phyloP scores from a whole-genome alignment of 2,888 invertebrate species.

The Brenthis hecate region DNA sequence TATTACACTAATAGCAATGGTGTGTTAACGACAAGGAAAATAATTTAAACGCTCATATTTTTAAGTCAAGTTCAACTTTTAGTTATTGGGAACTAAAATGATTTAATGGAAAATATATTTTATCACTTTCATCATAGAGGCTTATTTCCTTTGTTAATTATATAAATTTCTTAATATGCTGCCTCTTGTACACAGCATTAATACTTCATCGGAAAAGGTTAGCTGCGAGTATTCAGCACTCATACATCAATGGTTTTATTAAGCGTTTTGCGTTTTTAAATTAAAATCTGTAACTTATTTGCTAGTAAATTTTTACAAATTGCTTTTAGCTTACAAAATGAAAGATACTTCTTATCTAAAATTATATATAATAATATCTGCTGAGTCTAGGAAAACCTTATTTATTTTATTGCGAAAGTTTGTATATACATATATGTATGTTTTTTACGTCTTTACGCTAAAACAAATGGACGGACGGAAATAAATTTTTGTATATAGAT shows the following conservation, averaged over 20 bases:
- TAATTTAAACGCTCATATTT: slow-evolving; percentile 38
- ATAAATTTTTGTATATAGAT: too few species aligned
- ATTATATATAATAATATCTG: too few species aligned
- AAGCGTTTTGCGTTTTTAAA: slow-evolving; percentile 32
- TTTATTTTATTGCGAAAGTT: too few species aligned
- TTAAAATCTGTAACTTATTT: slow-evolving; percentile 29
- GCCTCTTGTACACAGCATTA: slow-evolving; percentile 27
- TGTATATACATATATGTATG: too few species aligned
- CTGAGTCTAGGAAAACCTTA: too few species aligned
- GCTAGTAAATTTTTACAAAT: slow-evolving; percentile 23
- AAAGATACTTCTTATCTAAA: background rate
- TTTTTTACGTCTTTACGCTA: too few species aligned
- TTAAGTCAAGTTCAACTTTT: slow-evolving; percentile 23
- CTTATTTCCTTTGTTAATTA: background rate
- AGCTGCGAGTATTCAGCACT: slow-evolving; percentile 30
- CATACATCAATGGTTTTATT: slow-evolving; percentile 34
- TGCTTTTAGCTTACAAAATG: slow-evolving; percentile 1
- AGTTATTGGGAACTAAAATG: slow-evolving; percentile 6
- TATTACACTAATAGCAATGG: slow-evolving; percentile 38
- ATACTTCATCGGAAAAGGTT: slow-evolving; percentile 37
- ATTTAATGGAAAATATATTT: background rate
- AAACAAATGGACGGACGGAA: too few species aligned
- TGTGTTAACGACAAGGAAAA: slow-evolving; percentile 34
- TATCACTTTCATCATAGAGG: background rate
- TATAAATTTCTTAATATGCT: slow-evolving; percentile 20